A percentile compares a stretch with the other conserved stretches of the same genome.
Conservation (phyloP, 2,113 vertebrate genomes). For the Oxyruncus cristatus region DNA sequence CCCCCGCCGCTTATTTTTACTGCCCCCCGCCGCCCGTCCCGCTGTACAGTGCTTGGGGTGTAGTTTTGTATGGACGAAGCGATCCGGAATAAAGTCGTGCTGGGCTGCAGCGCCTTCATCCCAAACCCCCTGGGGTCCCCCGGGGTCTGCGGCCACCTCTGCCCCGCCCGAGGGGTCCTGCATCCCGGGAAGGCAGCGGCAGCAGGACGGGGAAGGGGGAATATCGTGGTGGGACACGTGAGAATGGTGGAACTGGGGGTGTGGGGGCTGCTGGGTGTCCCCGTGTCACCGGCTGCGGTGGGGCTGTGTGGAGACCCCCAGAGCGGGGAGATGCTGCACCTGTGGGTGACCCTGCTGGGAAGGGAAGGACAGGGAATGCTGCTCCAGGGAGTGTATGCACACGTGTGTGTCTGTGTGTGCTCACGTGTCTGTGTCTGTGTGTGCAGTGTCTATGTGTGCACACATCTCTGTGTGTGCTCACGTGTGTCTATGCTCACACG, state of each 20-base stretch:
- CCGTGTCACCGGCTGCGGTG: not conserved
- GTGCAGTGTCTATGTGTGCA: too few species aligned
- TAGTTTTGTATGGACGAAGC: constrained; percentile 56
- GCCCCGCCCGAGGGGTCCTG: not conserved
- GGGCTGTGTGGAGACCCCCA: not conserved
- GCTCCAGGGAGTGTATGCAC: too few species aligned
- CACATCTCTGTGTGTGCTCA: too few species aligned
- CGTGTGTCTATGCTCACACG: too few species aligned
- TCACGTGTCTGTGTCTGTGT: too few species aligned
- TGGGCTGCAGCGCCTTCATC: not conserved
- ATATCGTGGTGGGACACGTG: not conserved
- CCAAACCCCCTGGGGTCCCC: not conserved
- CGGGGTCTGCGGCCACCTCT: not conserved
- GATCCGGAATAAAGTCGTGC: constrained; percentile 8
- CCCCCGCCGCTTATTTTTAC: not conserved
- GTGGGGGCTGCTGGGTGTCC: not conserved
- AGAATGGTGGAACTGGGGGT: not conserved
- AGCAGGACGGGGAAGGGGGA: not conserved
- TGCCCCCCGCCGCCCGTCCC: not conserved
- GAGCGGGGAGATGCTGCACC: too few species aligned
- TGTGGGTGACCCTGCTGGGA: not conserved
- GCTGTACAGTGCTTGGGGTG: constrained; percentile 56
- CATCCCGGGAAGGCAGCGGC: not conserved
- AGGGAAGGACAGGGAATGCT: not conserved
- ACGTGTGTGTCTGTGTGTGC: too few species aligned